Evolutionary conservation across 2,113 vertebrate genomes (phyloP), one percentile per base, ranked within the genome.

Genomic region (Grus americana): DNA sequence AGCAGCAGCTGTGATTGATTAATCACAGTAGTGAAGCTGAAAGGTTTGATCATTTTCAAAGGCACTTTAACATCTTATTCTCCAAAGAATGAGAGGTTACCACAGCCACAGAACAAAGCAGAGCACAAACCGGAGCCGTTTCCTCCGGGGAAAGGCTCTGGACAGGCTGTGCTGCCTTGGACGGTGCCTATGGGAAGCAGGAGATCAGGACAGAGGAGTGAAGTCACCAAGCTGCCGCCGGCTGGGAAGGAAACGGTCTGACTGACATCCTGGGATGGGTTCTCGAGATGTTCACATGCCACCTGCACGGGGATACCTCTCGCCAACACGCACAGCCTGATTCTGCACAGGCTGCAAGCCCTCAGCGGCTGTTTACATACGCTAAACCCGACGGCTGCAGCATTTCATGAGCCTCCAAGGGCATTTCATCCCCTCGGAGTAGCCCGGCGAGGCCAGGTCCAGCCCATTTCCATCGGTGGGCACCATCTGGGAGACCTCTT

Each of bases 1-100:
- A 96, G 93, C 94, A 95, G 87, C 78, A 50, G 93, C 95, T 81
- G 94, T 93, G 95, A 97, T 93, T 95, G 93, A 96, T 96, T 96
- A 96, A 95, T 97, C 94, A 95, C 96, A 97, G 94, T 32, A 94
- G 95, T 36, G 73, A 91, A 93, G 66, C 84, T 92, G 94, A 96
- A 91, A 81, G 87, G 92, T 87, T 96, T 95, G 94, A 96, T 97
- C 89, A 85, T 94, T 95, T 92, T 91, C 89, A 82, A 94, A 91
- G 89, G 70, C 91, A 91, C 90, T 79, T 96, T 88, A 96, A 84
- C 75, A 74, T 93, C 80, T 92, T 78, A 55, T 89, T 95, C 84
- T 95, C 52, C 80, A 79, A 96, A 93, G 95, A 40, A 79, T 55
- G 76, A 74, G 93, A 93, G 80, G 76, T 92, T 81, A 21, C n/a